phyloP scores from a whole-genome alignment of 1,140 invertebrate species.

The Sipha flava region DNA sequence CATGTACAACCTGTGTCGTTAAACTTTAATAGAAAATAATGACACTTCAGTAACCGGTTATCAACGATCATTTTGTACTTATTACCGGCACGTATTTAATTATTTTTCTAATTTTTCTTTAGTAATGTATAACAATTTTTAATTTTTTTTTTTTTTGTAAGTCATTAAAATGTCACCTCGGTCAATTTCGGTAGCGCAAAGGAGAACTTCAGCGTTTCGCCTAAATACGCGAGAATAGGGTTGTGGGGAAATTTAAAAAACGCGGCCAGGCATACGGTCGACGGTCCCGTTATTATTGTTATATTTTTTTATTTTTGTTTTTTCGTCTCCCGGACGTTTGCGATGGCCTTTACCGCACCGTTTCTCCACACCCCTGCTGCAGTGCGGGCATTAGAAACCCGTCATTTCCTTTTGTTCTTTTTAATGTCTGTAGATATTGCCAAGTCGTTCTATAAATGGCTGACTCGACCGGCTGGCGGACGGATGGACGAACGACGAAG shows the following conservation, averaged over 20 bases:
- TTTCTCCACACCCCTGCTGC: background rate
- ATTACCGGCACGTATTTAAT: too few species aligned
- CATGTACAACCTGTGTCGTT: too few species aligned
- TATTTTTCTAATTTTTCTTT: too few species aligned
- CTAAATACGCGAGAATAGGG: background rate
- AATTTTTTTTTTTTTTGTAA: too few species aligned
- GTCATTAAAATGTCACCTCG: too few species aligned
- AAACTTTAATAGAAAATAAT: too few species aligned
- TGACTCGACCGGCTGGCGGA: background rate
- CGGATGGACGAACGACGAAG: background rate
- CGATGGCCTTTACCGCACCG: constrained; percentile 3
- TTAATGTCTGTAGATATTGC: constrained; percentile 29
- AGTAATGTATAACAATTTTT: too few species aligned
- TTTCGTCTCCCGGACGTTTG: background rate
- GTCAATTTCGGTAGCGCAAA: too few species aligned
- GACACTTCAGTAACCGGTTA: too few species aligned
- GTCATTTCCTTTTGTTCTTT: constrained; percentile 33
- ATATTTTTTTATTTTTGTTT: background rate
- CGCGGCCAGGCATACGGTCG: background rate
- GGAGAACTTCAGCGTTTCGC: too few species aligned
- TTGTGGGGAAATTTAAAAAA: background rate
- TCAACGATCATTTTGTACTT: too few species aligned
- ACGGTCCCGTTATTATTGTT: background rate
- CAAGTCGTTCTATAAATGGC: constrained; percentile 20
- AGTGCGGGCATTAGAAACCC: constrained; percentile 6